Evolutionary conservation across 2,888 invertebrate genomes (phyloP).

Genomic region (Chaetogeoica ovagalla): DNA sequence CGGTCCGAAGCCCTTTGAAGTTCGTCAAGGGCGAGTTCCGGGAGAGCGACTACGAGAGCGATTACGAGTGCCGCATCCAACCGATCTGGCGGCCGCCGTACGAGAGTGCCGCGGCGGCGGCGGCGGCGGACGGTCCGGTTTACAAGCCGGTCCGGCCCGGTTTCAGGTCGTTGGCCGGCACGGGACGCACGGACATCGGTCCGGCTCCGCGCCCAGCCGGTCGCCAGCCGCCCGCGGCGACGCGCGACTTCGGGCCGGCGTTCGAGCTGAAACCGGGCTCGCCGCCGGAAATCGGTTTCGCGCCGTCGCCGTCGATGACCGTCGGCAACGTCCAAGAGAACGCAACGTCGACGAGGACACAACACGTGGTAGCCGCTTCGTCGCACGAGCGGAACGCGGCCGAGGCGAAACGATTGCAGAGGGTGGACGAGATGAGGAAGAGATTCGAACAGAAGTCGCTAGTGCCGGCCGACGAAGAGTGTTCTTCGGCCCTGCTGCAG

Average conservation of each 20-base stretch:
- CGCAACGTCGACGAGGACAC: slow-evolving; percentile 63
- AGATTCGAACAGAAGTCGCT: slow-evolving; percentile 57
- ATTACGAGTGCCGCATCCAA: slow-evolving; percentile 69
- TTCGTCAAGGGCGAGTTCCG: slow-evolving; percentile 69
- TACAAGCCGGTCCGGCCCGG: slow-evolving; percentile 67
- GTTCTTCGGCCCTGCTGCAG: too few relatives aligned
- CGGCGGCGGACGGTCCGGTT: slow-evolving; percentile 62
- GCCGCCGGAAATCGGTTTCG: slow-evolving; percentile 29
- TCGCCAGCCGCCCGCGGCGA: neutral
- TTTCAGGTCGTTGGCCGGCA: slow-evolving; percentile 61
- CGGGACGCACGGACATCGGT: neutral
- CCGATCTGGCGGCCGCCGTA: slow-evolving; percentile 67
- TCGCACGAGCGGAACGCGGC: slow-evolving; percentile 56
- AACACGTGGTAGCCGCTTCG: slow-evolving; percentile 61
- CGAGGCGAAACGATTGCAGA: slow-evolving; percentile 59
- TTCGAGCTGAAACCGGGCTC: slow-evolving; percentile 38
- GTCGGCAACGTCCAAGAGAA: neutral
- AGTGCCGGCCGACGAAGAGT: neutral
- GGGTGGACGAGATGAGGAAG: slow-evolving; percentile 59
- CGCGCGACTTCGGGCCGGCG: neutral
- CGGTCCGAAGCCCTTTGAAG: slow-evolving; percentile 64
- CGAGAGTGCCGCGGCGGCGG: slow-evolving; percentile 57
- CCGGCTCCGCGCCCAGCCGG: too few relatives aligned
- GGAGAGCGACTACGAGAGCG: slow-evolving; percentile 74
- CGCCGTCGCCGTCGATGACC: slow-evolving; percentile 6